A percentile compares a stretch with the other conserved stretches of the same genome.
Conservation (phyloP, 2,888 invertebrate species). For the Hoplodrina blanda region DNA sequence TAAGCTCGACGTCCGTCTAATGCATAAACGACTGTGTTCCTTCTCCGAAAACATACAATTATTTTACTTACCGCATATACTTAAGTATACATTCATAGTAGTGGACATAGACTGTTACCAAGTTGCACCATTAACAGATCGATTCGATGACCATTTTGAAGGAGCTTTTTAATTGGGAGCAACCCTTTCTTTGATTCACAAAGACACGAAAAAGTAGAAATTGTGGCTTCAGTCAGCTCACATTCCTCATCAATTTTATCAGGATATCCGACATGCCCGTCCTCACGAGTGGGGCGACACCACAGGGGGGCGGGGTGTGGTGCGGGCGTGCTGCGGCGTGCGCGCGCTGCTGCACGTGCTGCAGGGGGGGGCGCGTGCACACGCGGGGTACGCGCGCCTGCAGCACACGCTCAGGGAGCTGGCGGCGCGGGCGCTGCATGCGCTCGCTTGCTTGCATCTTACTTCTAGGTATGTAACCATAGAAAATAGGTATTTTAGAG, state of each 20-base stretch:
- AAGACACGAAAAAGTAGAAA: not conserved
- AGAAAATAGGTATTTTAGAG: too few relatives aligned
- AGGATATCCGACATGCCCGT: constrained; percentile 76
- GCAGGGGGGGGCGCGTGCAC: constrained; percentile 58
- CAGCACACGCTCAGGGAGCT: constrained; percentile 59
- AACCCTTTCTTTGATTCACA: not conserved
- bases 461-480: constrained; percentile 43
- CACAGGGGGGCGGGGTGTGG: constrained; percentile 72
- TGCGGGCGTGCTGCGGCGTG: constrained; percentile 68
- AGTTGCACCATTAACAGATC: too few relatives aligned
- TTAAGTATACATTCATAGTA: too few relatives aligned
- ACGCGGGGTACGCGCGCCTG: constrained; percentile 69
- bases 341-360: constrained; percentile 67
- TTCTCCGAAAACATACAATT: too few relatives aligned
- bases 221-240: not conserved
- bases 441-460: constrained; percentile 71
- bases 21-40: too few relatives aligned
- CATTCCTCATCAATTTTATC: not conserved
- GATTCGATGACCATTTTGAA: too few relatives aligned
- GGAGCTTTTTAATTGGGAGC: too few relatives aligned
- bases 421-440: constrained; percentile 64
- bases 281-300: constrained; percentile 75
- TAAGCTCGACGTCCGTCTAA: too few relatives aligned
- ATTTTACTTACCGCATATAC: too few relatives aligned
- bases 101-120: too few relatives aligned